These are phyloP conservation scores for Drosophila mayaguana DNA, from an alignment of 2,888 invertebrate species.

Conservation along the genomic window DNA sequence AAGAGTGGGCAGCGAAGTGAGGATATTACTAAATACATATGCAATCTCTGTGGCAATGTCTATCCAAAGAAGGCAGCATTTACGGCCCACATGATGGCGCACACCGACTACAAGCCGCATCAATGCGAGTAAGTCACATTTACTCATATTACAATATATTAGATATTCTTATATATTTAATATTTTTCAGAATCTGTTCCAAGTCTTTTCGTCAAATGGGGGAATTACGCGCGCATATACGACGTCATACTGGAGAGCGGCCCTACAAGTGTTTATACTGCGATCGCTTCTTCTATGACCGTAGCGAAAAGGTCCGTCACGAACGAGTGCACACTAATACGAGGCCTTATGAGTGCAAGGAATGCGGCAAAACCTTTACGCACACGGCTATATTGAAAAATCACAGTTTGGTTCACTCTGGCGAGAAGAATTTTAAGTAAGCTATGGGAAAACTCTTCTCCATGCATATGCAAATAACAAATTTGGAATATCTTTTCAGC, in stretches of 20 bases:
- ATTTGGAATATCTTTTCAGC: conserved; percentile 45
- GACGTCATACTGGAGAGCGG: conserved; percentile 84
- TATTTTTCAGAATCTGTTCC: conserved; percentile 71
- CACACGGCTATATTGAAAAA: conserved; percentile 82
- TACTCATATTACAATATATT: not conserved
- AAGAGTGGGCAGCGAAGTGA: conserved; percentile 19
- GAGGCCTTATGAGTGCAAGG: conserved; percentile 79
- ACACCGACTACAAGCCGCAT: conserved; percentile 81
- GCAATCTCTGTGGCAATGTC: conserved; percentile 82
- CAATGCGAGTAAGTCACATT: conserved; percentile 82
- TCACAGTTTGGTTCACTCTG: conserved; percentile 71
- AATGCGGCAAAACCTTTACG: conserved; percentile 81
- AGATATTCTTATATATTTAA: not conserved
- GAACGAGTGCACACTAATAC: conserved; percentile 82
- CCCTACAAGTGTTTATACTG: conserved; percentile 82
- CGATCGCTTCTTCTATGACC: conserved; percentile 73
- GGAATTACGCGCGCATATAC: conserved; percentile 84
- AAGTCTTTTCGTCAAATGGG: conserved; percentile 83
- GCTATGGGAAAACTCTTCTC: not conserved
- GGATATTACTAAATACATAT: conserved; percentile 60
- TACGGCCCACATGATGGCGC: conserved; percentile 79
- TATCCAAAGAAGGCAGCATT: conserved; percentile 77
- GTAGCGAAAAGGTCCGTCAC: conserved; percentile 70
- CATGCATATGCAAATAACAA: not conserved
- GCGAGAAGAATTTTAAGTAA: conserved; percentile 70